Evolutionary conservation across 2,113 vertebrate species (phyloP).

Genomic region (Myiozetetes cayanensis): DNA sequence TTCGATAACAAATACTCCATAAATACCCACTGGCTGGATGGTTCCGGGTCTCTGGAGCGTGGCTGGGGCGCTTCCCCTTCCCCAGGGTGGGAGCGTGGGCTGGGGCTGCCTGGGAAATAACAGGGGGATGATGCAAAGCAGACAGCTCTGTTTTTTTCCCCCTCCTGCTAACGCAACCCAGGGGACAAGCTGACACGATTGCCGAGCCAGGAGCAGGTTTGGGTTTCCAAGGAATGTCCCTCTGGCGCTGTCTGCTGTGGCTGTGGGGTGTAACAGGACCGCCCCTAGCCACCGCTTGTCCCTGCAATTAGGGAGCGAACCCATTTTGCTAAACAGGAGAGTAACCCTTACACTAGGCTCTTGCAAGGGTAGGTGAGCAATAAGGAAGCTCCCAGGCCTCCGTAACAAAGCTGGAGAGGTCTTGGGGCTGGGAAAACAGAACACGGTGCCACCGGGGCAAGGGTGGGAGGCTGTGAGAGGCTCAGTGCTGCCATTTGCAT

Average conservation of each 20-base stretch:
- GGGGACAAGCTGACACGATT: neutral
- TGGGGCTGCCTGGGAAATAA: neutral
- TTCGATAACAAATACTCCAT: neutral
- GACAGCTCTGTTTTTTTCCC: neutral
- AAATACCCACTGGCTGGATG: neutral
- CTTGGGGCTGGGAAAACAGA: neutral
- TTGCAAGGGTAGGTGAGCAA: neutral
- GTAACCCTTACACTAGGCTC: neutral
- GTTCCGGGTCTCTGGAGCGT: neutral
- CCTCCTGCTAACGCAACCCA: neutral
- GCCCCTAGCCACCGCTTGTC: rapidly evolving
- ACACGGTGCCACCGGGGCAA: neutral
- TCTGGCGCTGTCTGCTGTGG: neutral
- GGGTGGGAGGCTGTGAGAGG: neutral
- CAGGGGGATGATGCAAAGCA: neutral
- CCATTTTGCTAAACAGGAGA: neutral
- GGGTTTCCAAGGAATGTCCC: neutral
- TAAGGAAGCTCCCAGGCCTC: neutral
- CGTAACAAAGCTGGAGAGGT: neutral
- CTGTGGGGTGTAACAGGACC: neutral
- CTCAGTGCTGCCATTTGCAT: neutral
- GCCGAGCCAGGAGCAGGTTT: neutral
- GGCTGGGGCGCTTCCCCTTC: neutral
- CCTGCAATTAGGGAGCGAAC: neutral
- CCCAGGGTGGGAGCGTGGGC: rapidly evolving